Base-by-base conservation (phyloP, 1,140 invertebrate species). In the Drosophila santomea region DNA sequence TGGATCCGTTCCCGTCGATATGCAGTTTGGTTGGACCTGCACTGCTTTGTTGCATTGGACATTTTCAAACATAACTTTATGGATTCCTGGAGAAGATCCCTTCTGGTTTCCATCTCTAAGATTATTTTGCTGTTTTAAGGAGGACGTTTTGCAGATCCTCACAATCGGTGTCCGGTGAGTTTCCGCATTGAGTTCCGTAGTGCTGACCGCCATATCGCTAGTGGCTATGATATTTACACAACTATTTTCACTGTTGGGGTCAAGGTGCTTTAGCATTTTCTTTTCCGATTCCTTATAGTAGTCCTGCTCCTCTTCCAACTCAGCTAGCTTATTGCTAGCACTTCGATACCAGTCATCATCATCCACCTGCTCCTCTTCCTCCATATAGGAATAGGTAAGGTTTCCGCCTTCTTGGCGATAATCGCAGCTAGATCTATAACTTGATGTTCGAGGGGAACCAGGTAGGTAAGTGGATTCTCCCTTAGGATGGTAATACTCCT, bases 261-360 rank as follows among this genome's bases (percentile, higher is more conserved):
- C 14, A 0, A 1, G 8, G 12, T 79, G 20, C 20, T 20, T 20
- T 20, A 20, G 20, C 20, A 20, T 20, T 20, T 20, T 2, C 1
- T 20, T 20, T 7, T 64, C 35, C 51, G 25, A 39, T n/a, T 56
- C 28, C n/a, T 11, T 17, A 8, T 45, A 68, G 11, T 47, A 54
- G 14, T 35, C 41, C 10, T 59, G 54, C 8, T 69, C 47, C 8
- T 20, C 8, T 45, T 74, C 76, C 41, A 68, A 23, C 3, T 55
- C 39, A 7, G 69, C 61, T 7, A 69, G 17, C 15, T 52, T 60
- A 7, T 32, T 3, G n/a, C 20, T 20, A 2, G 51, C 39, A 14
- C n/a, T 67, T 5, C 10, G 41, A 23, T 56, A 57, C 69, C 77
- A 80, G 4, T 74, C 63, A 41, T 80, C 62, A 2, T 38, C 47